phyloP scores from a whole-genome alignment of 2,888 invertebrate genomes.

The Empis livida region DNA sequence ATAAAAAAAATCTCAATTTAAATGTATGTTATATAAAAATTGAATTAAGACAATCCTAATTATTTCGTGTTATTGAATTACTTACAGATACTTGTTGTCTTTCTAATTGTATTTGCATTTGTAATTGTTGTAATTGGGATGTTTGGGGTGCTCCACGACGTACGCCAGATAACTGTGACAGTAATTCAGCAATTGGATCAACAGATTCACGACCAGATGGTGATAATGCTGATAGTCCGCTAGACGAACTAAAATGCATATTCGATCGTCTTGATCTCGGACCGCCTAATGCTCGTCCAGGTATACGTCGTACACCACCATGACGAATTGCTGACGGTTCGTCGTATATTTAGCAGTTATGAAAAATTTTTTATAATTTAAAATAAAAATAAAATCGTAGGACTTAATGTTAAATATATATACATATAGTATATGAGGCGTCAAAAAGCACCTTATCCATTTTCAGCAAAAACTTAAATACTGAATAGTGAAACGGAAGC shows the following conservation, averaged over 20 bases:
- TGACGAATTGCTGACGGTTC: slow-evolving; percentile 72
- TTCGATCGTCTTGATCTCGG: slow-evolving; percentile 75
- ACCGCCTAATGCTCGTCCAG: slow-evolving; percentile 60
- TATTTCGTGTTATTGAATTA: slow-evolving; percentile 8
- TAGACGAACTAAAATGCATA: slow-evolving; percentile 89
- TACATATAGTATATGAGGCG: no score
- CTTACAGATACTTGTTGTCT: slow-evolving; percentile 67
- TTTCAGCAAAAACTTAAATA: no score
- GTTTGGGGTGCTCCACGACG: slow-evolving; percentile 52
- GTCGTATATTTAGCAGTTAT: slow-evolving; percentile 52
- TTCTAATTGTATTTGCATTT: slow-evolving; percentile 89
- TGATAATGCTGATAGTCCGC: slow-evolving; percentile 71
- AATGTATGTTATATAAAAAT: background rate
- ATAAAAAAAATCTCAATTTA: slow-evolving; percentile 7
- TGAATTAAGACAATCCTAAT: no score
- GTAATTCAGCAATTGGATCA: slow-evolving; percentile 90
- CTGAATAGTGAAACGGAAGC: background rate
- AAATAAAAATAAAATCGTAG: background rate
- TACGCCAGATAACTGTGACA: slow-evolving; percentile 90
- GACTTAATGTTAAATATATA: background rate
- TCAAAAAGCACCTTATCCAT: no score
- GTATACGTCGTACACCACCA: slow-evolving; percentile 66
- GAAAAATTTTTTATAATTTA: slow-evolving; percentile 22
- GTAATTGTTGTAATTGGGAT: slow-evolving; percentile 80
- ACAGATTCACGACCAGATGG: slow-evolving; percentile 84